Evolutionary conservation across 2,797 vertebrate species (phyloP), one percentile per base, ranked within the genome.

Genomic region (Acridotheres tristis): DNA sequence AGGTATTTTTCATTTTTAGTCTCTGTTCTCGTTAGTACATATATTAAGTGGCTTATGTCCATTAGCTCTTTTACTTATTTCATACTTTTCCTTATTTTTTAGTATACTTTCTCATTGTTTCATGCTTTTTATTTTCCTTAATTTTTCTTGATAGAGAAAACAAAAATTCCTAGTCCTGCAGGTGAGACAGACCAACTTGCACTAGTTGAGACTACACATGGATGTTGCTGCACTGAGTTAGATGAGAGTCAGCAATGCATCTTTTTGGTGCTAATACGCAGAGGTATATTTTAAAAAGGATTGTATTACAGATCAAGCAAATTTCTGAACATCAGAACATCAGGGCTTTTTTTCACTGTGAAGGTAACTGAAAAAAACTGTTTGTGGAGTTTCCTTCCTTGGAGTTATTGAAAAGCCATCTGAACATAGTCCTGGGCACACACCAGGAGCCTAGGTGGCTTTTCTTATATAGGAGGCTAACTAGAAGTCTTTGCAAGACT

Each of bases 171-270:
- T 30, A 12, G 19, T 61, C 15, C 22, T 73, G 5, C 13, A n/a
- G 5, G 5, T 68, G 40, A 55, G 6, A 36, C 10, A 79, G 40
- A 59, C 17, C 48, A 63, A 59, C 21, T 65, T 68, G 6, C 7
- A 69, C 16, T 9, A 19, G 17, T 25, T 51, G 4, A 69, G 15
- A 30, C 26, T 50, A 68, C 53, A 18, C 17, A 8, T 12, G 14
- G 36, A 48, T 55, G 11, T 23, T 22, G 1, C 8, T 47, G 18
- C 0, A 0, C 4, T 38, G 15, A 75, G 5, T 67, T 21, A 54
- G 43, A 40, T 0, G 1, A 30, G 22, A 62, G 20, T 34, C 40
- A 77, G 10, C 8, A 47, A 20, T 40, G 18, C 18, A 40, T 72
- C 9, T 1, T 53, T 93, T 63, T 40, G 16, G 8, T 59, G 25